A percentile compares a stretch with the other conserved stretches of the same genome.
Evolutionary conservation across 2,888 invertebrate species (phyloP).

Genomic region (Isotomurus palustris): DNA sequence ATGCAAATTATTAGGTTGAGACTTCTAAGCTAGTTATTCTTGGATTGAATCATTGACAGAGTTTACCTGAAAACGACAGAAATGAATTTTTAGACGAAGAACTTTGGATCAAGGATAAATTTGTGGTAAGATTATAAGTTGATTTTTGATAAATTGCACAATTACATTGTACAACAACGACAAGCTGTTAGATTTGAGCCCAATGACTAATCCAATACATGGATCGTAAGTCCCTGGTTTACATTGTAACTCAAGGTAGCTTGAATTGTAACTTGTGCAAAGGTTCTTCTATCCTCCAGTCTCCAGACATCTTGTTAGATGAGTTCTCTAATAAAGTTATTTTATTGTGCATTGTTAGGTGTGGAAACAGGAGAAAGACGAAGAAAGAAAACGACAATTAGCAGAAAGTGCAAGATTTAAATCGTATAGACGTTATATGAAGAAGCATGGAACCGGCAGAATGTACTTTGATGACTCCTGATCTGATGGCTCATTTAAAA

Average conservation of each 20-base stretch:
- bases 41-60: no score
- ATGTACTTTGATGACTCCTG: conserved; percentile 80
- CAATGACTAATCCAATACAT: no score
- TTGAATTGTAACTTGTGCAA: no score
- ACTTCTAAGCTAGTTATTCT: not conserved
- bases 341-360: conserved; percentile 47
- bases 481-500: no score
- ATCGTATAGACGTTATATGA: conserved; percentile 82
- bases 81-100: conserved; percentile 68
- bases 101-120: conserved; percentile 79
- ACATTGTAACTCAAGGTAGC: no score
- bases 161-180: no score
- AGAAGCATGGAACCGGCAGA: conserved; percentile 80
- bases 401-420: conserved; percentile 84
- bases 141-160: no score
- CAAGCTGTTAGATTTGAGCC: no score
- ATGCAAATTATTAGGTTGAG: not conserved
- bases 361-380: conserved; percentile 80
- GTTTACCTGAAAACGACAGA: conserved; percentile 68
- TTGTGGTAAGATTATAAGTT: conserved; percentile 51
- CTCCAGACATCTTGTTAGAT: no score
- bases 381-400: conserved; percentile 74
- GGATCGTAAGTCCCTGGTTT: no score
- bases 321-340: conserved; percentile 3
- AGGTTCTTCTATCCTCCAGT: no score